Conservation (phyloP, 2,797 vertebrate species). For the Pagetopsis macropterus region DNA sequence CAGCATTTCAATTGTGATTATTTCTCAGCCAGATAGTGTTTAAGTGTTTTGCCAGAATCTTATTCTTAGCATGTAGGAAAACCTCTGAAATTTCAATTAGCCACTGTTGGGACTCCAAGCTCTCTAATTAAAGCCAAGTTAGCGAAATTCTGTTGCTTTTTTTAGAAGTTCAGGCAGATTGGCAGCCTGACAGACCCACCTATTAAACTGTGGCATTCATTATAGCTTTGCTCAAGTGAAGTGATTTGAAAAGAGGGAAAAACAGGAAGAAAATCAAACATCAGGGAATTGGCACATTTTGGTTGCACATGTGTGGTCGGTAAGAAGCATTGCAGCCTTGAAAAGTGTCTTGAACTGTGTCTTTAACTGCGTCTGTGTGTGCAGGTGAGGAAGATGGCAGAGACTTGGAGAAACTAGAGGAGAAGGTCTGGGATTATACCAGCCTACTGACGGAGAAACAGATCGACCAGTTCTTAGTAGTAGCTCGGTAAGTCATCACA, state of each 20-base stretch:
- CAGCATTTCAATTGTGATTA: slow-evolving; percentile 30
- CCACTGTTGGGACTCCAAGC: slow-evolving; percentile 40
- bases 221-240: slow-evolving; percentile 30
- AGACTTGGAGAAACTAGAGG: slow-evolving; percentile 94
- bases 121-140: slow-evolving; percentile 63
- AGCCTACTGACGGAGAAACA: slow-evolving; percentile 94
- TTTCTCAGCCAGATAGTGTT: slow-evolving; percentile 40
- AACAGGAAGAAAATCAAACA: slow-evolving; percentile 1
- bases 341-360: background rate
- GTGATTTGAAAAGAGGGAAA: slow-evolving; percentile 7
- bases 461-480: slow-evolving; percentile 98
- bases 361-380: slow-evolving; percentile 21
- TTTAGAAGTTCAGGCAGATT: slow-evolving; percentile 38
- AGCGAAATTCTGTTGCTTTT: slow-evolving; percentile 59
- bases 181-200: slow-evolving; percentile 41
- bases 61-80: slow-evolving; percentile 64
- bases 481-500: slow-evolving; percentile 90
- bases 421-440: slow-evolving; percentile 94
- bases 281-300: slow-evolving; percentile 1
- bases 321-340: background rate
- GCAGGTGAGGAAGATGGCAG: slow-evolving; percentile 92
- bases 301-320: background rate
- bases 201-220: slow-evolving; percentile 51
- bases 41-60: slow-evolving; percentile 43
- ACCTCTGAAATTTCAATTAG: slow-evolving; percentile 59